phyloP scores from a whole-genome alignment of 2,797 vertebrate species.

The Xenentodon cancila region DNA sequence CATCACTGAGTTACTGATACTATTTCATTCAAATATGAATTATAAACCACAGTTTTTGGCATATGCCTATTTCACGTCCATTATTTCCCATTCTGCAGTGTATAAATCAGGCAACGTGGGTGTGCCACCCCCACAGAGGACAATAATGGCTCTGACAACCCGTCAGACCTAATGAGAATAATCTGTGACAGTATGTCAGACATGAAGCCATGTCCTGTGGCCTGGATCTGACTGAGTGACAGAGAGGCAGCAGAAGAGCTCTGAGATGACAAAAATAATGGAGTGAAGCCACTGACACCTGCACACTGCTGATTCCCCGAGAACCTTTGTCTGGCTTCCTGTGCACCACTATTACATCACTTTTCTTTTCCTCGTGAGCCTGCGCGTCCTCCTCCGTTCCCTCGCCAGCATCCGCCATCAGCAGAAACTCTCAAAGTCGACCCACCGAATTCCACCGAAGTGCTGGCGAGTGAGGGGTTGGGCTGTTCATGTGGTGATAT shows the following conservation, averaged over 20 bases:
- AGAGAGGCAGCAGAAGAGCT: conserved; percentile 48
- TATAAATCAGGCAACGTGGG: conserved; percentile 13
- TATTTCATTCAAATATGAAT: too few species aligned
- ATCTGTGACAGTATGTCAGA: conserved; percentile 62
- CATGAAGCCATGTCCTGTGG: conserved; percentile 45
- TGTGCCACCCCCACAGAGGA: conserved; percentile 31
- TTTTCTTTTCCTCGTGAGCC: neutral
- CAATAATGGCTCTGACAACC: conserved; percentile 61
- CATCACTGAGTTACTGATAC: neutral
- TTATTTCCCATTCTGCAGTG: too few species aligned
- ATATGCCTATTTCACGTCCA: too few species aligned
- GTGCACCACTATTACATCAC: neutral
- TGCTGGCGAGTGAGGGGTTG: too few species aligned
- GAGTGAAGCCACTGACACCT: conserved; percentile 5
- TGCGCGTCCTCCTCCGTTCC: too few species aligned
- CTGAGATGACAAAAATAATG: conserved; percentile 5
- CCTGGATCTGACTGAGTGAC: conserved; percentile 45
- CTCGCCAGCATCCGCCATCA: too few species aligned
- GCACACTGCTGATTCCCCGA: conserved; percentile 10
- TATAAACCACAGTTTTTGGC: too few species aligned
- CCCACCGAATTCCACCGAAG: too few species aligned
- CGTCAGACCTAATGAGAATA: conserved; percentile 64
- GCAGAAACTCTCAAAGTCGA: too few species aligned
- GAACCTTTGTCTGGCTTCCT: neutral
- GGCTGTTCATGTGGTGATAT: too few species aligned